Conservation (phyloP, 2,113 vertebrate genomes). For the Aix galericulata region DNA sequence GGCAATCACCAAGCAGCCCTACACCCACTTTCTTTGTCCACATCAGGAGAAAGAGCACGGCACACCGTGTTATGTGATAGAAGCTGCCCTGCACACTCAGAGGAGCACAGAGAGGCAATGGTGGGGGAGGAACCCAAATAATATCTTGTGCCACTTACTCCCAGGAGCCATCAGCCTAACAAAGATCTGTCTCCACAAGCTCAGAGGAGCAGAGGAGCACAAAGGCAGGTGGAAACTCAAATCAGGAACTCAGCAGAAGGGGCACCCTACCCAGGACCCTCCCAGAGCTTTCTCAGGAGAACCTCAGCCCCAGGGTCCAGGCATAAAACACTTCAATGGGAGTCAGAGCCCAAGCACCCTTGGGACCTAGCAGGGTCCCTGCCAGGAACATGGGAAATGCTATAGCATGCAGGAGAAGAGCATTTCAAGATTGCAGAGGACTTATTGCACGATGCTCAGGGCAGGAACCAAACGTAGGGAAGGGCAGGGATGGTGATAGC, state of each 20-base stretch:
- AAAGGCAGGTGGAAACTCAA: too few species aligned
- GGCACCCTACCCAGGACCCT: background rate
- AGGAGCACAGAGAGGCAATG: background rate
- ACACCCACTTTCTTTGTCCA: background rate
- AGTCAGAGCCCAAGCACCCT: fast-evolving
- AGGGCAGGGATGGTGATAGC: fast-evolving
- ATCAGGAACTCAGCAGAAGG: background rate
- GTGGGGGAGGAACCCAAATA: background rate
- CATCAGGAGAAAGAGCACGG: background rate
- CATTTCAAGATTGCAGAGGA: fast-evolving
- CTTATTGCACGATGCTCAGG: too few species aligned
- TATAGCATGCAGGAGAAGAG: fast-evolving
- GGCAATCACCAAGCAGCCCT: background rate
- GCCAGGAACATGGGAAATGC: fast-evolving
- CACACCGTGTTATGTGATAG: too few species aligned
- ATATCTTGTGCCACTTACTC: too few species aligned
- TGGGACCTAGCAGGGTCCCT: background rate
- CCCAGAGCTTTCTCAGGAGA: background rate
- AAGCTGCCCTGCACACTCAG: fast-evolving
- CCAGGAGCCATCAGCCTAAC: background rate
- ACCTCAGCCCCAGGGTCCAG: background rate
- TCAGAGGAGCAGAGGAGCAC: background rate
- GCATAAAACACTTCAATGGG: background rate
- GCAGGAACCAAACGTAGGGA: background rate
- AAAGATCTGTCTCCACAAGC: background rate